These are phyloP conservation scores for Polietes domitor DNA, from an alignment of 2,888 invertebrate genomes.

Conservation along the genomic window DNA sequence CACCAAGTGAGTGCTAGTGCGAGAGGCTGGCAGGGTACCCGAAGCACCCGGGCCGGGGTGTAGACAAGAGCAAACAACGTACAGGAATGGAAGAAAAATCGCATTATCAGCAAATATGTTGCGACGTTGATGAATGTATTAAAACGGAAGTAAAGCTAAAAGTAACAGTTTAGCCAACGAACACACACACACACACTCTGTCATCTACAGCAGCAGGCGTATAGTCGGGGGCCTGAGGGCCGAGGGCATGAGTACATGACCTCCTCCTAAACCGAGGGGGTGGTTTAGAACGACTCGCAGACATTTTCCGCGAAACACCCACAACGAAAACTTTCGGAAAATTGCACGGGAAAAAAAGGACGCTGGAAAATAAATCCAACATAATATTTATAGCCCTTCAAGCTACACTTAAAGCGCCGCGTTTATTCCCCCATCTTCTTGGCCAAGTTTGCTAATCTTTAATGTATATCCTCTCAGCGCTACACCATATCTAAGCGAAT, in stretches of 20 bases:
- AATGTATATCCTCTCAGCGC: neutral
- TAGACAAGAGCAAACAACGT: neutral
- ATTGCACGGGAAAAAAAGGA: neutral
- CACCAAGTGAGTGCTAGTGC: neutral
- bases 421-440: neutral
- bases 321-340: conserved; percentile 2
- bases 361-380: conserved; percentile 6
- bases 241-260: neutral
- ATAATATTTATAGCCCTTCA: conserved; percentile 22
- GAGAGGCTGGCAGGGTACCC: neutral
- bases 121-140: conserved; percentile 62
- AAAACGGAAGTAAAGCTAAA: conserved; percentile 54
- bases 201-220: neutral
- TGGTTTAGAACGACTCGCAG: neutral
- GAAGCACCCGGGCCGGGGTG: neutral
- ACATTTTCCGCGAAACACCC: neutral
- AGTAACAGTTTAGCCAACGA: conserved; percentile 39
- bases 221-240: no score
- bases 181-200: conserved; percentile 20
- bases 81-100: conserved; percentile 27
- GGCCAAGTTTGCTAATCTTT: neutral
- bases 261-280: neutral
- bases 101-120: conserved; percentile 57
- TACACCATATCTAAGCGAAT: no score
- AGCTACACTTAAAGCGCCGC: neutral